Conservation (phyloP, 2,797 vertebrate genomes). For the Anguilla pacifica region DNA sequence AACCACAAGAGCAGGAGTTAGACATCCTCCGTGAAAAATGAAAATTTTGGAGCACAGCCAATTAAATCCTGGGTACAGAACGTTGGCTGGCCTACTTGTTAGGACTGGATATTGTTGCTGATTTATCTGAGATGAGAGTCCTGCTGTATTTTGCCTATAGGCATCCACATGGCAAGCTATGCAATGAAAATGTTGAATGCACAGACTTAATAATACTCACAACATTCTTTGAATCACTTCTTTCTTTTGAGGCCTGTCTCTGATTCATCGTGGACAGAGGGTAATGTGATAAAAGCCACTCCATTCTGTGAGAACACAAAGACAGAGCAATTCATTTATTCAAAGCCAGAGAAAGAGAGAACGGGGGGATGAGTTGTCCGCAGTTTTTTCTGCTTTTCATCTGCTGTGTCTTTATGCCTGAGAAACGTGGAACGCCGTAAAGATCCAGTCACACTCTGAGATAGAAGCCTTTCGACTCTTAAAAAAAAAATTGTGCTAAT, state of each 20-base stretch:
- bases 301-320: not conserved
- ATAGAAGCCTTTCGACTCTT: no score
- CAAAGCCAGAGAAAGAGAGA: not conserved
- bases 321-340: not conserved
- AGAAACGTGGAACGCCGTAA: not conserved
- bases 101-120: no score
- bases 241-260: not conserved
- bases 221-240: not conserved
- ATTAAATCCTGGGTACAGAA: not conserved
- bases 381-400: not conserved
- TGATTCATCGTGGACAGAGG: not conserved
- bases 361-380: not conserved
- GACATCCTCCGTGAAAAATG: not conserved
- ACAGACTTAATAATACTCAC: not conserved
- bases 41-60: not conserved
- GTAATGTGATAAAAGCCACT: not conserved
- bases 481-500: no score
- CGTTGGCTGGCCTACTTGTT: not conserved
- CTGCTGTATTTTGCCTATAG: not conserved
- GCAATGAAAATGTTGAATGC: not conserved
- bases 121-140: no score
- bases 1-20: not conserved
- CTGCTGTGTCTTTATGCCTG: not conserved
- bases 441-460: no score
- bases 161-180: not conserved